phyloP scores from a whole-genome alignment of 2,888 invertebrate genomes.

The Eudasyphora cyanicolor region DNA sequence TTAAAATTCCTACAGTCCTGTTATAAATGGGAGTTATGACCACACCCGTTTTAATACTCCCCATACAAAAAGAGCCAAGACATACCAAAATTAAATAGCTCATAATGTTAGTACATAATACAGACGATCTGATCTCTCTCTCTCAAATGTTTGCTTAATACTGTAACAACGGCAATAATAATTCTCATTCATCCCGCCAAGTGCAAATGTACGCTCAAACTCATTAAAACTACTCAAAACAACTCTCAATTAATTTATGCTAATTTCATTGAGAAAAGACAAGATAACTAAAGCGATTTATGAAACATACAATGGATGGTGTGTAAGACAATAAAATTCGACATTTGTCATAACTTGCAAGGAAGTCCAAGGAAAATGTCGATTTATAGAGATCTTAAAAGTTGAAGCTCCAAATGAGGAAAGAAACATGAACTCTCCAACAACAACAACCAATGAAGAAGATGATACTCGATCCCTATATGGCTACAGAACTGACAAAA shows the following conservation, averaged over 20 bases:
- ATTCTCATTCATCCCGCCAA: no score
- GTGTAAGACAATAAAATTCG: constrained; percentile 1
- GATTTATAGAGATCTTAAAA: background rate
- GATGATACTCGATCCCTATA: background rate
- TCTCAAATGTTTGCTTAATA: no score
- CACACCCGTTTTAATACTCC: no score
- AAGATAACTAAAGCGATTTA: background rate
- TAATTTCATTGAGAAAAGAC: background rate
- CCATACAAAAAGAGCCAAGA: no score
- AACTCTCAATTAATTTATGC: constrained; percentile 17
- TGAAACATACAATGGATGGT: background rate
- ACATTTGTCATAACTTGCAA: background rate
- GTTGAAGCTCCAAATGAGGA: background rate
- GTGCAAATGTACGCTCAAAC: no score
- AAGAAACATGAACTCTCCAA: constrained; percentile 1
- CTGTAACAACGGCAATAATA: background rate
- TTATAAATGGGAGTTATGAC: no score
- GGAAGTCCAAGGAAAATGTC: background rate
- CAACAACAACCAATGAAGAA: background rate
- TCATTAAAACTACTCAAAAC: background rate
- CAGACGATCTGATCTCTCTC: no score
- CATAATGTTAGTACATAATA: no score
- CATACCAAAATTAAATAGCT: no score
- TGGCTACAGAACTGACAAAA: background rate
- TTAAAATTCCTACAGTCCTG: no score